phyloP scores from a whole-genome alignment of 1,140 invertebrate genomes.

The Augochlora pura region DNA sequence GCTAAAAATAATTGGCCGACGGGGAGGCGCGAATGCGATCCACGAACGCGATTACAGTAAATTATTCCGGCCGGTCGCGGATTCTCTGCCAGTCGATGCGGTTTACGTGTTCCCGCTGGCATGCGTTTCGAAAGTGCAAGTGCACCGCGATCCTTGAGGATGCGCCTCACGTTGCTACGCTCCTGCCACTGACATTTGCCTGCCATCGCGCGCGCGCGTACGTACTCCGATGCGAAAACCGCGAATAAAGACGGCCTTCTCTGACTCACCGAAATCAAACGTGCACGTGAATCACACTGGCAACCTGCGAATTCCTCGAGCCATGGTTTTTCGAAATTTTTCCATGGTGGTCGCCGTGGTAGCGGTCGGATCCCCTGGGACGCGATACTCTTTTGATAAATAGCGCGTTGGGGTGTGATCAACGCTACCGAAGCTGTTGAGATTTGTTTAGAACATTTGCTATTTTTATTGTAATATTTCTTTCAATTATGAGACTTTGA shows the following conservation, averaged over 20 bases:
- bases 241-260: conserved; percentile 17
- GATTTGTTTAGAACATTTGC: no score
- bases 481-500: no score
- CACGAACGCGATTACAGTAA: conserved; percentile 32
- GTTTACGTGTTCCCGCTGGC: conserved; percentile 54
- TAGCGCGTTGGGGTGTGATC: no score
- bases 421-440: no score
- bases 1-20: conserved; percentile 25
- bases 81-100: conserved; percentile 15
- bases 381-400: background rate
- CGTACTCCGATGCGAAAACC: conserved; percentile 31
- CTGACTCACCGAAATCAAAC: conserved; percentile 26
- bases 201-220: background rate
- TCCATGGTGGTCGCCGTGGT: no score
- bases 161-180: conserved; percentile 62
- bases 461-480: no score
- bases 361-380: background rate
- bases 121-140: conserved; percentile 66
- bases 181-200: conserved; percentile 63
- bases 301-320: background rate
- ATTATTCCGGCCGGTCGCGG: conserved; percentile 23
- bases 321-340: background rate
- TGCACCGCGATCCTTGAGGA: conserved; percentile 57
- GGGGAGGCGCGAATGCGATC: conserved; percentile 25
- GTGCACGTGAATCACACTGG: background rate